These are phyloP conservation scores for Hemicordylus capensis DNA, from an alignment of 2,113 vertebrate genomes.

Conservation along the genomic window DNA sequence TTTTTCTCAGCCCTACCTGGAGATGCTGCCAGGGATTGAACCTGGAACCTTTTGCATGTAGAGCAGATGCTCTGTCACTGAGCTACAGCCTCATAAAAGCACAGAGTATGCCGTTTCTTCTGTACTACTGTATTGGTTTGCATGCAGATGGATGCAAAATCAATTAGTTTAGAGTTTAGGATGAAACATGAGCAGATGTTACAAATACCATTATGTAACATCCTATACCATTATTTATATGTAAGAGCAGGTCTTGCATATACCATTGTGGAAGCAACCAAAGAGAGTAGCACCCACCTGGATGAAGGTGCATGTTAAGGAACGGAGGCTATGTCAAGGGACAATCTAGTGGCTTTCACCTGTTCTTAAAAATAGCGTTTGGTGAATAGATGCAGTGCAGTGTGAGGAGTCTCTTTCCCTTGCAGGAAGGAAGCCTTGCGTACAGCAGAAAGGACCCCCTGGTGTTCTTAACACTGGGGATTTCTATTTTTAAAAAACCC, in stretches of 20 bases:
- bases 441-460: constrained; percentile 1
- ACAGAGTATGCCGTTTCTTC: no score
- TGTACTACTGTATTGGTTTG: no score
- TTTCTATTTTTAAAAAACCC: neutral
- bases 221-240: no score
- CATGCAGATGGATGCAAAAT: no score
- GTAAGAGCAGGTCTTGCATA: no score
- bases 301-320: neutral
- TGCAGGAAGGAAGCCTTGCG: constrained; percentile 16
- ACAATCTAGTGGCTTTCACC: neutral
- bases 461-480: neutral
- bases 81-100: no score
- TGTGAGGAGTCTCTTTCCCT: neutral
- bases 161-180: no score
- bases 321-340: neutral
- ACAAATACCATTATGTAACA: no score
- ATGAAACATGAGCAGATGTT: neutral
- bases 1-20: no score
- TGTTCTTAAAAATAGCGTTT: neutral
- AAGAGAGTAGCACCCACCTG: neutral
- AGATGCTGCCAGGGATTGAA: no score
- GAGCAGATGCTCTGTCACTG: no score
- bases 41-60: no score
- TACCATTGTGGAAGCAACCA: neutral
- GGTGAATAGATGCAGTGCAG: neutral